Evolutionary conservation across 2,113 vertebrate genomes (phyloP), one percentile per base, ranked within the genome.

Genomic region (Dasyprocta punctata): DNA sequence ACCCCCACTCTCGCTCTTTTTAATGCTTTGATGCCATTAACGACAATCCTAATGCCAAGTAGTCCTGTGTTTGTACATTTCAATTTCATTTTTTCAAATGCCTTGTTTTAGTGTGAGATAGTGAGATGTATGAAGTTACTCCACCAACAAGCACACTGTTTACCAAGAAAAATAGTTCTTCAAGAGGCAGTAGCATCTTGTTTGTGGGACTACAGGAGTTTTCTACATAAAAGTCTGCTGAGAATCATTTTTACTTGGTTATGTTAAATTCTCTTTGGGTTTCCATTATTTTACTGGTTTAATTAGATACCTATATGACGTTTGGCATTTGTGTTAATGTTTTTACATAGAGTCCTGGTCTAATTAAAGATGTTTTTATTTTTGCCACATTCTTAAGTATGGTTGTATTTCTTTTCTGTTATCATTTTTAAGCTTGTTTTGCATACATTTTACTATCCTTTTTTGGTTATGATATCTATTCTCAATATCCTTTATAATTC

Each of bases 181-280:
- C n/a, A n/a, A n/a, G n/a, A 77, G 92, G 26, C 61, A 86, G 52
- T 60, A 81, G 9, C 60, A 56, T 22, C 38, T 96, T 84, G 3
- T n/a, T 94, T 83, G 88, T 90, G 63, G 24, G 13, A 77, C 44
- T 49, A 33, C 7, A 86, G 56, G 54, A 96, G 80, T 7, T 9
- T 58, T 86, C 26, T 80, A 83, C 36, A 24, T 47, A 80, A 97
- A 90, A 85, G 47, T 89, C 49, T 86, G 44, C 36, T 7, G 19
- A 86, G 83, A 58, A 83, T 95, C 14, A 73, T 84, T 96, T 77
- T 90, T n/a, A 84, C 69, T 93, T 95, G n/a, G 13, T 61, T 36
- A 30, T 93, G 30, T 56, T 89, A 93, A 90, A 82, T 96, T 85
- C 38, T 94, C 44, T 63, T 89, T 65, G n/a, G 41, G 44, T 73